These are phyloP conservation scores for Noctua comes DNA, from an alignment of 2,888 invertebrate species.

Conservation along the genomic window DNA sequence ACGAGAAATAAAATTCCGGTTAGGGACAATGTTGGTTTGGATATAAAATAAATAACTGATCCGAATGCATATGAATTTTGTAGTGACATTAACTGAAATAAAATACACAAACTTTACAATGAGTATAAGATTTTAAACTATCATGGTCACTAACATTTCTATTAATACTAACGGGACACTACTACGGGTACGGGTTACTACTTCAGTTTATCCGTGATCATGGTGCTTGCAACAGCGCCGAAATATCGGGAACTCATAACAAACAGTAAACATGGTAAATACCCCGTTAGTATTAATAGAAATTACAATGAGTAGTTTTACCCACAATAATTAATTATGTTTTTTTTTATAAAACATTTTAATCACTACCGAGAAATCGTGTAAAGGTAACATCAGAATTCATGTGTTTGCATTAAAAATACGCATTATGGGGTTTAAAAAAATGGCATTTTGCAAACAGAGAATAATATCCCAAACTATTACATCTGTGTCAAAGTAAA, in stretches of 20 bases:
- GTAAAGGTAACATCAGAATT: neutral
- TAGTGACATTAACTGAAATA: neutral
- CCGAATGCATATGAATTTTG: neutral
- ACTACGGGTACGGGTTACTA: too few relatives aligned
- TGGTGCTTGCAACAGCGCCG: too few relatives aligned
- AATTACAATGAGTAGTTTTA: neutral
- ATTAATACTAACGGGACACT: too few relatives aligned
- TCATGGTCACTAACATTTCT: too few relatives aligned
- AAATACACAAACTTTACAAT: too few relatives aligned
- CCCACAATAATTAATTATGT: neutral
- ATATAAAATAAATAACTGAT: neutral
- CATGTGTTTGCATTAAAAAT: slow-evolving; percentile 7
- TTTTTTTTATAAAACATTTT: neutral
- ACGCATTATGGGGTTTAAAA: slow-evolving; percentile 14
- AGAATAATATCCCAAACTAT: slow-evolving; percentile 61
- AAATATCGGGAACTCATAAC: too few relatives aligned
- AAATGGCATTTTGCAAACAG: slow-evolving; percentile 27
- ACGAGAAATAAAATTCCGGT: neutral
- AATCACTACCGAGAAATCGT: neutral
- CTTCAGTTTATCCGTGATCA: too few relatives aligned
- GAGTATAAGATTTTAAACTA: too few relatives aligned
- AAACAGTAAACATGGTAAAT: too few relatives aligned
- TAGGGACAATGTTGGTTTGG: neutral
- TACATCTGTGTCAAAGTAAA: slow-evolving; percentile 69
- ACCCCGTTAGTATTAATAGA: too few relatives aligned